Conservation (phyloP, 2,888 invertebrate species). For the Strigamia crassipes region DNA sequence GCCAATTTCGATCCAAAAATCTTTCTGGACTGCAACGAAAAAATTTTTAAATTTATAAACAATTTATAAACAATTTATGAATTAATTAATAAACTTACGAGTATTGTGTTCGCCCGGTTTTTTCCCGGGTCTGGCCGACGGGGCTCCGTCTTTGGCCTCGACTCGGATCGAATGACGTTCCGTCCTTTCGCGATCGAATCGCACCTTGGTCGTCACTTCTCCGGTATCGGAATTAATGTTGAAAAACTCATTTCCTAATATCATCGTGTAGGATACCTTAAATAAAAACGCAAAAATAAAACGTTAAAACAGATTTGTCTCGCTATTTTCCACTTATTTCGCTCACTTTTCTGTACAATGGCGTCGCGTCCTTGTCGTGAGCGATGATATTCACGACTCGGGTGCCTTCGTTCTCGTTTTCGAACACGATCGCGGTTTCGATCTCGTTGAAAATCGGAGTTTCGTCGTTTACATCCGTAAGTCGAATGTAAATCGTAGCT, state of each 20-base stretch:
- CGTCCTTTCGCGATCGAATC: constrained; percentile 83
- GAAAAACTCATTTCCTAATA: constrained; percentile 72
- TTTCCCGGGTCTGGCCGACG: constrained; percentile 71
- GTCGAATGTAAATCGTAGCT: constrained; percentile 75
- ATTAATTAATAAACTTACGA: constrained; percentile 57
- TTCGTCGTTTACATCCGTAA: constrained; percentile 89
- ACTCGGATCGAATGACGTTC: constrained; percentile 88
- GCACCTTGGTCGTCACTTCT: constrained; percentile 78
- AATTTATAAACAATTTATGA: background rate
- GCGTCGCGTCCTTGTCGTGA: constrained; percentile 82
- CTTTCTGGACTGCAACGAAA: constrained; percentile 68
- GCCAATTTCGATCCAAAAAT: constrained; percentile 86
- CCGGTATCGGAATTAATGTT: constrained; percentile 83
- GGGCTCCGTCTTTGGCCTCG: constrained; percentile 85
- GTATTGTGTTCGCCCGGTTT: constrained; percentile 70
- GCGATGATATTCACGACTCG: constrained; percentile 86
- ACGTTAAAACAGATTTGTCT: no score
- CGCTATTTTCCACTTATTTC: no score
- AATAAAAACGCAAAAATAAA: constrained; percentile 53
- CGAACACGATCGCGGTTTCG: constrained; percentile 78
- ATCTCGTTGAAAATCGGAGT: constrained; percentile 82
- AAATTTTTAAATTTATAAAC: no score
- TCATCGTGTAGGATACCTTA: constrained; percentile 74
- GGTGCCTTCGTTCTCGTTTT: constrained; percentile 83
- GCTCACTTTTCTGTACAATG: constrained; percentile 78